These are phyloP conservation scores for Stenodema calcarata DNA, from an alignment of 2,888 invertebrate species.

Conservation along the genomic window DNA sequence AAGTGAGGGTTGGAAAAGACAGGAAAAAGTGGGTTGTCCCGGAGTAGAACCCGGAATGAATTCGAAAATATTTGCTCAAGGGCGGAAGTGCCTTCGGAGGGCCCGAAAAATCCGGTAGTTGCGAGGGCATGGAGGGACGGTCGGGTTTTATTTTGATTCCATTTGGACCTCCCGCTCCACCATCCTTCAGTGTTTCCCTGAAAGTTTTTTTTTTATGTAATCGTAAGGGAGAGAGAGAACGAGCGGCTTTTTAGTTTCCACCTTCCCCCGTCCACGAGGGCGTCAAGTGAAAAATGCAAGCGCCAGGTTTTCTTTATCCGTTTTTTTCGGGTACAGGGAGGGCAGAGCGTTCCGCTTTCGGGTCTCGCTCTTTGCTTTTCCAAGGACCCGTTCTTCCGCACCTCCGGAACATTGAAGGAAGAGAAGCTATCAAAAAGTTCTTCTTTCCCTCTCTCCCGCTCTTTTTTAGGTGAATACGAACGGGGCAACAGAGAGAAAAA, in stretches of 20 bases:
- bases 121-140: neutral
- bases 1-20: neutral
- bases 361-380: neutral
- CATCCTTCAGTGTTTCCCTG: neutral
- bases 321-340: neutral
- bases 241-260: conserved; percentile 14
- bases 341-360: neutral
- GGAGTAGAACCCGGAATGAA: conserved; percentile 21
- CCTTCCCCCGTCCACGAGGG: neutral
- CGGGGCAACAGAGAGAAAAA: conserved; percentile 1
- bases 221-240: neutral
- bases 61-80: conserved; percentile 30
- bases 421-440: conserved; percentile 33
- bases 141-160: conserved; percentile 34
- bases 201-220: neutral
- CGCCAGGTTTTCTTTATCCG: conserved; percentile 1
- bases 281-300: conserved; percentile 33
- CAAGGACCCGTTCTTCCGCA: neutral
- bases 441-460: neutral
- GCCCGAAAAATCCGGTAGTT: neutral
- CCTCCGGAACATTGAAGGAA: neutral
- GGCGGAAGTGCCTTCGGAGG: neutral
- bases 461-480: neutral
- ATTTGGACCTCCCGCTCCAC: neutral
- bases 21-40: neutral